Conservation (phyloP, 2,888 invertebrate species). For the Latheticus oryzae region DNA sequence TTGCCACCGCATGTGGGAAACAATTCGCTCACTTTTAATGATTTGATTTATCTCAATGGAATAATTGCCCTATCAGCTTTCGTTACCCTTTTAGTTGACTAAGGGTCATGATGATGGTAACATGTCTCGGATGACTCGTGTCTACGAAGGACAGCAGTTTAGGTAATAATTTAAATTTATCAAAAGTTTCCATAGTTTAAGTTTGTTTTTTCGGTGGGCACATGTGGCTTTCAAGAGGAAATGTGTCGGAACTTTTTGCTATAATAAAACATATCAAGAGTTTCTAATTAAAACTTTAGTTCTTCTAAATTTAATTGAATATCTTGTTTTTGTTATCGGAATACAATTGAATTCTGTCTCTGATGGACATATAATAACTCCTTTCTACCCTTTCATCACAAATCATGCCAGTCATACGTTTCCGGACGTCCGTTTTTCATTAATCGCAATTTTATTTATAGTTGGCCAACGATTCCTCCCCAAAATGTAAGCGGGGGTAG, state of each 20-base stretch:
- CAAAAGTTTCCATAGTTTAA: not conserved
- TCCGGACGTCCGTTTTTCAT: not conserved
- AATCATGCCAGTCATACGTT: slow-evolving; percentile 19
- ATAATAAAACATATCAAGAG: slow-evolving; percentile 5
- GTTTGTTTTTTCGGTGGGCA: slow-evolving; percentile 21
- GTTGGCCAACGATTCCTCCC: slow-evolving; percentile 73
- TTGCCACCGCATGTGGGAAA: slow-evolving; percentile 36
- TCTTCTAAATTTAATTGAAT: too few relatives aligned
- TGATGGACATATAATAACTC: too few relatives aligned
- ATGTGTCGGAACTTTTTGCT: slow-evolving; percentile 6
- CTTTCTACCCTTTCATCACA: slow-evolving; percentile 13
- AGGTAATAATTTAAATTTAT: too few relatives aligned
- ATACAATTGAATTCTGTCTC: too few relatives aligned
- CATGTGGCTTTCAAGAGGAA: slow-evolving; percentile 34
- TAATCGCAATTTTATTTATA: slow-evolving; percentile 49
- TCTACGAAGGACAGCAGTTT: slow-evolving; percentile 12
- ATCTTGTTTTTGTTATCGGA: too few relatives aligned
- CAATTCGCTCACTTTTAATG: slow-evolving; percentile 44
- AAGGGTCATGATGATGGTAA: slow-evolving; percentile 38
- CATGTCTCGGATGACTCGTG: slow-evolving; percentile 12
- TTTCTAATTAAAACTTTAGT: too few relatives aligned
- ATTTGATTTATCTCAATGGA: slow-evolving; percentile 47
- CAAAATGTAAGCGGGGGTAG: slow-evolving; percentile 76
- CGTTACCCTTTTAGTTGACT: slow-evolving; percentile 39
- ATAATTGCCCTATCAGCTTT: slow-evolving; percentile 46